Percentiles rank a stretch among this genome's conserved stretches.
phyloP scores from a whole-genome alignment of 1,140 invertebrate genomes.

The Drosophila virilis region DNA sequence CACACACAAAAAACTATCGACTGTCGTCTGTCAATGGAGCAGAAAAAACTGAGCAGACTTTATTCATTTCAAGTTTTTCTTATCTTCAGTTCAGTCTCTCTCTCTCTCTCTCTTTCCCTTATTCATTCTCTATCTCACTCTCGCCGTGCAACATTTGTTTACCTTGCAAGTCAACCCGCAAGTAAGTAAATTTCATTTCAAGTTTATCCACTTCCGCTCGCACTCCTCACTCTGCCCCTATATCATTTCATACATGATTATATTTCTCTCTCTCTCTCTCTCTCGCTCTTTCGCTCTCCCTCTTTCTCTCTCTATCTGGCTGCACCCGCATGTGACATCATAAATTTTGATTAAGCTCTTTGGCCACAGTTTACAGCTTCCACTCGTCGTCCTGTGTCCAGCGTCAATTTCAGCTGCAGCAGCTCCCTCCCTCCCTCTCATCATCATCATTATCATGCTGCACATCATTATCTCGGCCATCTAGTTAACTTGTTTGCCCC shows the following conservation, averaged over 20 bases:
- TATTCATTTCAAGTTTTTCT: conserved; percentile 12
- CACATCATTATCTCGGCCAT: conserved; percentile 14
- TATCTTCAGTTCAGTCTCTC: conserved; percentile 2
- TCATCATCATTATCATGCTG: conserved; percentile 13
- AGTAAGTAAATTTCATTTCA: conserved; percentile 64
- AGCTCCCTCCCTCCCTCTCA: neutral
- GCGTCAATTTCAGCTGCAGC: conserved; percentile 2
- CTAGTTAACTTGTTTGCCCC: conserved; percentile 33
- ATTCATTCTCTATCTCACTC: neutral
- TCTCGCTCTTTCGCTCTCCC: neutral
- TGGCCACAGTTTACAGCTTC: conserved; percentile 51
- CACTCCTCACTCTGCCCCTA: neutral
- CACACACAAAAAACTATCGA: conserved; percentile 23
- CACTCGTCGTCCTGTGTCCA: neutral
- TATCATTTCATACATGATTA: conserved; percentile 12
- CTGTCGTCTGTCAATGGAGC: conserved; percentile 46
- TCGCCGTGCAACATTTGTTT: conserved; percentile 36
- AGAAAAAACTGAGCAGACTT: conserved; percentile 36
- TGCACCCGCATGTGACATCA: conserved; percentile 63
- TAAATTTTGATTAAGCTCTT: conserved; percentile 56
- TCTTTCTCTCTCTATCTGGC: conserved; percentile 5
- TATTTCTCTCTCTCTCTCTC: conserved; percentile 12
- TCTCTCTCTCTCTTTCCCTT: neutral
- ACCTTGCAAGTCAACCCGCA: conserved; percentile 46
- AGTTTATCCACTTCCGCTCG: conserved; percentile 40